These are phyloP conservation scores for Thera obeliscata DNA, from an alignment of 2,888 invertebrate genomes.

Conservation along the genomic window DNA sequence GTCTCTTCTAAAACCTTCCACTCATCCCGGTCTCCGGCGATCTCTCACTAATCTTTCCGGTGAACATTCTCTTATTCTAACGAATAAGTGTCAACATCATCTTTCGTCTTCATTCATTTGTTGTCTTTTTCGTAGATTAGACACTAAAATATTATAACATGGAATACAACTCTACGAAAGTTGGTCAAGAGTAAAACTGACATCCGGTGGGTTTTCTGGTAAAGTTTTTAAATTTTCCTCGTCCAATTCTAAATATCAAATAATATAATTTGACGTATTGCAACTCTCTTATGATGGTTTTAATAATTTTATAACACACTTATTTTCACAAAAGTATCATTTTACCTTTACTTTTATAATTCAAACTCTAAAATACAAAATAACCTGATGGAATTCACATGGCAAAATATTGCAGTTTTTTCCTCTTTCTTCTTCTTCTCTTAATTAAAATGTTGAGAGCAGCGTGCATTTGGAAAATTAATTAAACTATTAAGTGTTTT, in stretches of 20 bases:
- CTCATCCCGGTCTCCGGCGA: too few species aligned
- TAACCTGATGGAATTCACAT: too few species aligned
- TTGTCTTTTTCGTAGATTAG: constrained; percentile 43
- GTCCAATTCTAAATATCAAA: constrained; percentile 14
- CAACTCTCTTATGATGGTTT: neutral
- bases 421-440: neutral
- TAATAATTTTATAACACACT: neutral
- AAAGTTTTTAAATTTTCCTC: constrained; percentile 18
- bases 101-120: too few species aligned
- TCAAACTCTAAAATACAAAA: neutral
- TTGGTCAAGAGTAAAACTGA: constrained; percentile 54
- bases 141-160: constrained; percentile 54
- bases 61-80: too few species aligned
- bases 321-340: neutral
- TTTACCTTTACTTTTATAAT: neutral
- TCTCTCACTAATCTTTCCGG: too few species aligned
- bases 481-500: constrained; percentile 9
- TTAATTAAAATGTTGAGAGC: neutral
- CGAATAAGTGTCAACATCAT: constrained; percentile 22
- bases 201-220: constrained; percentile 43
- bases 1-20: too few species aligned
- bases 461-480: constrained; percentile 8
- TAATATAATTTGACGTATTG: constrained; percentile 11
- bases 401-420: neutral
- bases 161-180: constrained; percentile 49